Percentiles rank a stretch among this genome's conserved stretches.
These are phyloP conservation scores for Deilephila porcellus DNA, from an alignment of 2,888 invertebrate species.

Conservation along the genomic window DNA sequence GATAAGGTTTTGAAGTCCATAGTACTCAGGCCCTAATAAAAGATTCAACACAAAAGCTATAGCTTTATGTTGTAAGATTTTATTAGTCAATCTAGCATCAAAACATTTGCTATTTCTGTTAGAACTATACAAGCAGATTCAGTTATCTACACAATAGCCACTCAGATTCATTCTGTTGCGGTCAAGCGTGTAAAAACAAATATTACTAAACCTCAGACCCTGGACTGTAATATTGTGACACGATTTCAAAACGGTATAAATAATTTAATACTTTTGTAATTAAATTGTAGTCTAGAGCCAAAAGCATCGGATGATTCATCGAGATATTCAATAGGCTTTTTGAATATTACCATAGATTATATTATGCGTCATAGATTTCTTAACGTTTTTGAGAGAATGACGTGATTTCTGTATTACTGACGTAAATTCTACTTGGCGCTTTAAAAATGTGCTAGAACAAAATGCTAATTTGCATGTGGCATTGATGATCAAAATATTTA, in stretches of 20 bases:
- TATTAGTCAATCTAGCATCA: not conserved
- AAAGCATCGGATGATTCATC: not conserved
- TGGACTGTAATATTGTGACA: slow-evolving; percentile 2
- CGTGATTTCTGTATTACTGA: no score
- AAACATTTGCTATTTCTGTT: not conserved
- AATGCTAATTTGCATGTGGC: slow-evolving; percentile 6
- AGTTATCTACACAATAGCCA: not conserved
- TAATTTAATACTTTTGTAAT: not conserved
- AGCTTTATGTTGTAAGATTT: not conserved
- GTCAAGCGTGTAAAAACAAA: not conserved
- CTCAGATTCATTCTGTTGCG: not conserved
- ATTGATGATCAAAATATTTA: slow-evolving; percentile 14
- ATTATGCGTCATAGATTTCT: no score
- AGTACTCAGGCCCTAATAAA: no score
- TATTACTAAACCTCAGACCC: slow-evolving; percentile 3
- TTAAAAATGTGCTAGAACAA: not conserved
- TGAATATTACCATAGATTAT: no score
- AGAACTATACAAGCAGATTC: not conserved
- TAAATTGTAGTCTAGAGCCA: not conserved
- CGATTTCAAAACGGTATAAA: not conserved
- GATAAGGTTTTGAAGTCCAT: no score
- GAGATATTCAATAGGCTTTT: no score
- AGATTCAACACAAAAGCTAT: not conserved
- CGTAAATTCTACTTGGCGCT: not conserved
- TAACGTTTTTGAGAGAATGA: no score